Conservation (phyloP, 2,113 vertebrate species). For the Callipepla californica region DNA sequence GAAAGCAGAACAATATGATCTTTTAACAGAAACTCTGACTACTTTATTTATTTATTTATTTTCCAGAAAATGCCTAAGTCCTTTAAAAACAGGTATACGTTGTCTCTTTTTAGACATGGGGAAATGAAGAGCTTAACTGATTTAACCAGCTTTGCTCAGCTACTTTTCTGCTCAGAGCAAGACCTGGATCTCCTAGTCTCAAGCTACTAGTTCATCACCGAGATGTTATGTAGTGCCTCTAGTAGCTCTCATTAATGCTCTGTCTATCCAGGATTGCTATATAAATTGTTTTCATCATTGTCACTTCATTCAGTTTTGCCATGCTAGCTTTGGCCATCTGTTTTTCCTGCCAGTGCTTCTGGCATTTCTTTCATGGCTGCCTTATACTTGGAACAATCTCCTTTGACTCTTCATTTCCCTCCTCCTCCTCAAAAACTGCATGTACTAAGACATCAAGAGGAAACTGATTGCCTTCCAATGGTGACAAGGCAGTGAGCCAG, state of each 20-base stretch:
- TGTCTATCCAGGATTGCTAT: not conserved
- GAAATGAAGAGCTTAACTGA: not conserved
- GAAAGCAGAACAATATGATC: not conserved
- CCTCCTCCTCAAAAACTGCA: not conserved
- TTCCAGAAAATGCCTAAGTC: not conserved
- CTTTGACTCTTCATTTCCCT: not conserved
- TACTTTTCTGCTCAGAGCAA: not conserved
- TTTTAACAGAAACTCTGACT: not conserved
- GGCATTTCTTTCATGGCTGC: not conserved
- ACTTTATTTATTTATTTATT: not conserved
- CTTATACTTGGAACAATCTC: conserved; percentile 12
- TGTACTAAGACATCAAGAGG: not conserved
- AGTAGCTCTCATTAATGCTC: not conserved
- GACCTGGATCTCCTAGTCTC: not conserved
- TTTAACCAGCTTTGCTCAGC: not conserved
- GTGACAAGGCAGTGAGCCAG: not conserved
- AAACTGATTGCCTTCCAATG: not conserved
- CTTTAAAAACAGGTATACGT: not conserved
- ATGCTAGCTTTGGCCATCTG: not conserved
- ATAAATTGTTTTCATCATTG: not conserved
- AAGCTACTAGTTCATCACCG: rapidly evolving
- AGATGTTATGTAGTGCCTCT: not conserved
- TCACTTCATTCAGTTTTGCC: not conserved
- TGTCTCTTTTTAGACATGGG: not conserved
- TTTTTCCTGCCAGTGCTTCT: not conserved